phyloP scores from a whole-genome alignment of 2,888 invertebrate species.

The Uropetala carovei region DNA sequence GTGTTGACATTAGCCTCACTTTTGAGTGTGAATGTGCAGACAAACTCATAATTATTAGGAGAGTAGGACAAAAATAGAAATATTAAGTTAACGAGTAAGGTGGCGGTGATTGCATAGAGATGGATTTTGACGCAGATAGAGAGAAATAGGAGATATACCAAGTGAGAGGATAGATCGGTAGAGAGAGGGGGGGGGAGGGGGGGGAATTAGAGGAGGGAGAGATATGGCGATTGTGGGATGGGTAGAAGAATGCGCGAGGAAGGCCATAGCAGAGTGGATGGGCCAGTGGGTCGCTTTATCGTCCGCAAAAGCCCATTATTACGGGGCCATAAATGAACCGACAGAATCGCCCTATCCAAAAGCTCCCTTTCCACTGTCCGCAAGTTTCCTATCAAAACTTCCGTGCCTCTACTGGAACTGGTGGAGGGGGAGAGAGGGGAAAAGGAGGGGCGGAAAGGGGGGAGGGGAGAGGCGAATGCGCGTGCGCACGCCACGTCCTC shows the following conservation, averaged over 20 bases:
- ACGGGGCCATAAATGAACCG: constrained; percentile 52
- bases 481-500: no score
- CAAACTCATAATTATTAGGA: no score
- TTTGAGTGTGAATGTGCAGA: no score
- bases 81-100: no score
- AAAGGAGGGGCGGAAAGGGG: no score
- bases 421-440: no score
- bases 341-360: constrained; percentile 38
- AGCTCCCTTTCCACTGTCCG: constrained; percentile 48
- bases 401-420: not conserved
- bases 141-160: not conserved
- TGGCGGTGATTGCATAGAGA: no score
- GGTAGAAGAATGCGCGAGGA: not conserved
- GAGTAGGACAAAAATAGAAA: not conserved
- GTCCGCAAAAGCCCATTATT: constrained; percentile 59
- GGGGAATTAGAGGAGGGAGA: constrained; percentile 20
- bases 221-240: not conserved
- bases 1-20: no score
- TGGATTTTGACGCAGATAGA: not conserved
- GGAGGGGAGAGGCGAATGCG: no score
- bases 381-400: constrained; percentile 60
- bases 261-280: no score
- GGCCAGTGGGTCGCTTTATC: constrained; percentile 47
- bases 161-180: no score
- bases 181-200: not conserved